phyloP scores from a whole-genome alignment of 2,797 vertebrate genomes.

The Anguilla pacifica region DNA sequence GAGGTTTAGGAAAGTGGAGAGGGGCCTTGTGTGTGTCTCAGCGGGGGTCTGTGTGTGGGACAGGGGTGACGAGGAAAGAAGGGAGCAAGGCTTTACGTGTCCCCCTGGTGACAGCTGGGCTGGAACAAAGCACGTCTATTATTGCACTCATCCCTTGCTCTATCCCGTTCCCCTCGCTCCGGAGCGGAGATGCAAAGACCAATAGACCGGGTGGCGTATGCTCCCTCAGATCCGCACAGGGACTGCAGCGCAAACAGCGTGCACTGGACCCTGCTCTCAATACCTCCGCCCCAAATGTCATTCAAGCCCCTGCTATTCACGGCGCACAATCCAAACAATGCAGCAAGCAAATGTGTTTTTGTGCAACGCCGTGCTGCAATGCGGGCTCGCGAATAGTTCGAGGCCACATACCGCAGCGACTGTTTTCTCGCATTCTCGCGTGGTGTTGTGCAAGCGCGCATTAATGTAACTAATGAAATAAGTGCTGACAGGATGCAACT shows the following conservation, averaged over 20 bases:
- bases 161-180: neutral
- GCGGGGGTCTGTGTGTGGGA: conserved; percentile 13
- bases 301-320: neutral
- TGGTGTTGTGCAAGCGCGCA: neutral
- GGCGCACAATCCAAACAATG: neutral
- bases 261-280: neutral
- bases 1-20: neutral
- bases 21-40: neutral
- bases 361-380: neutral
- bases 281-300: neutral
- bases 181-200: neutral
- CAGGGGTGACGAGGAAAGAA: neutral
- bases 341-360: neutral
- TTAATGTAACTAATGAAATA: neutral
- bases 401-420: neutral
- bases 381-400: neutral
- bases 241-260: neutral
- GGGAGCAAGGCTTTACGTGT: neutral
- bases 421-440: neutral
- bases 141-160: neutral
- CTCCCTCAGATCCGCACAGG: neutral
- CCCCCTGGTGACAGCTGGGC: conserved; percentile 3
- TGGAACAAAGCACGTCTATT: conserved; percentile 4
- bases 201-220: neutral
- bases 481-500: neutral